Conservation (phyloP, 2,113 vertebrate genomes). For the Hippocampus mohnikei region DNA sequence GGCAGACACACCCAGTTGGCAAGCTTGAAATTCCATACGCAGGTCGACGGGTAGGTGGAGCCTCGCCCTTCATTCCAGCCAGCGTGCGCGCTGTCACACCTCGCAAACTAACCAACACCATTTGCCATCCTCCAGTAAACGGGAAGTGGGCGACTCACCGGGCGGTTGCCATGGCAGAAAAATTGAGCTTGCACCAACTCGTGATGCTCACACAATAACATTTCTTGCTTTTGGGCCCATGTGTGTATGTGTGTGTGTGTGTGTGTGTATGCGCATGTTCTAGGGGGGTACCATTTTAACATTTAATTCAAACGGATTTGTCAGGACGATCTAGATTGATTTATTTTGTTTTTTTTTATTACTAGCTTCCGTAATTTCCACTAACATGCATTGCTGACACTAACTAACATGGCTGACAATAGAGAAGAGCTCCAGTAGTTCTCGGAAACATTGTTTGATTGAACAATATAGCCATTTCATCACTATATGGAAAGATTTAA, state of each 20-base stretch:
- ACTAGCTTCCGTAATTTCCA: too few species aligned
- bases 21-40: not conserved
- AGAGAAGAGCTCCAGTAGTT: too few species aligned
- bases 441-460: too few species aligned
- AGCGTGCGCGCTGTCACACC: not conserved
- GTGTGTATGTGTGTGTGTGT: not conserved
- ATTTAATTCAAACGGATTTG: too few species aligned
- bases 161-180: not conserved
- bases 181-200: not conserved
- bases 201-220: not conserved
- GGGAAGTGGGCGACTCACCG: not conserved
- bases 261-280: not conserved
- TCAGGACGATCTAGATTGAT: too few species aligned
- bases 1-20: not conserved
- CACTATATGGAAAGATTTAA: too few species aligned
- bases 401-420: too few species aligned
- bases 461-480: too few species aligned
- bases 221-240: not conserved
- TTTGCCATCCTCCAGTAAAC: not conserved
- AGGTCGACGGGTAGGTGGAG: constrained; percentile 6
- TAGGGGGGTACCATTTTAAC: too few species aligned
- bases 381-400: too few species aligned
- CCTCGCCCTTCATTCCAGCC: constrained; percentile 49
- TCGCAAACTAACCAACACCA: not conserved
- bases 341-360: too few species aligned